Percentiles rank a stretch among this genome's conserved stretches.
Evolutionary conservation across 2,888 invertebrate genomes (phyloP).

Genomic region (Cyclophora albipunctata): DNA sequence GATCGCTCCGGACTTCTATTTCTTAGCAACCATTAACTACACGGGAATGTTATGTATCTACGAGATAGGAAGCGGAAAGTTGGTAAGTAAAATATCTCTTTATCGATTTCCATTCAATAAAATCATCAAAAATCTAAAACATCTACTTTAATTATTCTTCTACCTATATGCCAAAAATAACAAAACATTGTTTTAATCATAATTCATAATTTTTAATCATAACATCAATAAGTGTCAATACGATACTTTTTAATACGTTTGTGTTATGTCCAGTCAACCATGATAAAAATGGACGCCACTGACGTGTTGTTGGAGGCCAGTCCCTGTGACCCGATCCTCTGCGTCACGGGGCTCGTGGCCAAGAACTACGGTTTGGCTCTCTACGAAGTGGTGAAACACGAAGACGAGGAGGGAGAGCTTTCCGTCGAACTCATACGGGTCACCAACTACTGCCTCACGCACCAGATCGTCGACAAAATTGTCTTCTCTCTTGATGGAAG

Average conservation of each 20-base stretch:
- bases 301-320: constrained; percentile 25
- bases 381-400: constrained; percentile 12
- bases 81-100: constrained; percentile 33
- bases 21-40: constrained; percentile 45
- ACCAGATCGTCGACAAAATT: constrained; percentile 55
- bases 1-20: constrained; percentile 47
- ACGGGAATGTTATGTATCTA: constrained; percentile 46
- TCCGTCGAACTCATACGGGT: constrained; percentile 24
- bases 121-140: no score
- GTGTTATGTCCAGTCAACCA: no score
- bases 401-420: neutral
- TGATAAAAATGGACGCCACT: no score
- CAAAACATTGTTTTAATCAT: no score
- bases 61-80: constrained; percentile 33
- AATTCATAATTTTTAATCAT: no score
- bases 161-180: no score
- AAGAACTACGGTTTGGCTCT: constrained; percentile 50
- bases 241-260: no score
- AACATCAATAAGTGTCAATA: no score
- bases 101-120: neutral
- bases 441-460: constrained; percentile 46
- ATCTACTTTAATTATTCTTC: no score
- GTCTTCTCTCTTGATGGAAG: constrained; percentile 51
- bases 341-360: constrained; percentile 42
- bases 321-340: constrained; percentile 49